Evolutionary conservation across 2,888 invertebrate species (phyloP), one percentile per base, ranked within the genome.

Genomic region (Amorpha juglandis): DNA sequence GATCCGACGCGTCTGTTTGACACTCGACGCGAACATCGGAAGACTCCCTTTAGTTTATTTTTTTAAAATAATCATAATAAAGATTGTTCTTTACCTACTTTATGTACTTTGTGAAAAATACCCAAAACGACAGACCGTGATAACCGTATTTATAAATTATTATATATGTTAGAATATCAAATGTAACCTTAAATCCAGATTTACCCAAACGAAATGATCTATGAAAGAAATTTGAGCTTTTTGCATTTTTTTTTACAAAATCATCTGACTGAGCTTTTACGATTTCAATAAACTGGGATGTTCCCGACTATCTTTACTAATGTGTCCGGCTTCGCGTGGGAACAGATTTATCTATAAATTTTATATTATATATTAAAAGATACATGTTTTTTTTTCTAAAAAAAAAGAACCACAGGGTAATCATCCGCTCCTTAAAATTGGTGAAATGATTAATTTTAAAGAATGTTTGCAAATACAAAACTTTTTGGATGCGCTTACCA

Each of bases 401-500:
- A 27, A 35, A 47, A 62, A 62, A 62, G 45, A 53, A 53, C 53
- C 62, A 68, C 67, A 68, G 67, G 67, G 67, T 67, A 67, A 69
- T 14, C 71, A 71, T 68, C 78, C 78, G 78, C 73, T 73, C 75
- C 70, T 66, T 58, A 58, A 48, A 47, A 71, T 68, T 67, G 66
- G 62, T 63, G 66, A 53, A 69, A 70, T 47, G 62, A 68, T 77
- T 78, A 77, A 75, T 78, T 80, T 74, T 77, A 76, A 74, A 72
- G 72, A 67, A 67, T 69, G 77, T 78, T 77, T 75, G 80, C 77
- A 74, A 64, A 70, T 71, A 65, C 74, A 71, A 67, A 75, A 70
- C 80, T 73, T 86, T 88, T 89, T 89, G 80, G 87, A 89, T 80
- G 73, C 79, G 89, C 87, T 87, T 88, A 84, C 79, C 72, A 76